Base-by-base conservation (phyloP, 2,888 invertebrate genomes). In the Stenurella melanura region DNA sequence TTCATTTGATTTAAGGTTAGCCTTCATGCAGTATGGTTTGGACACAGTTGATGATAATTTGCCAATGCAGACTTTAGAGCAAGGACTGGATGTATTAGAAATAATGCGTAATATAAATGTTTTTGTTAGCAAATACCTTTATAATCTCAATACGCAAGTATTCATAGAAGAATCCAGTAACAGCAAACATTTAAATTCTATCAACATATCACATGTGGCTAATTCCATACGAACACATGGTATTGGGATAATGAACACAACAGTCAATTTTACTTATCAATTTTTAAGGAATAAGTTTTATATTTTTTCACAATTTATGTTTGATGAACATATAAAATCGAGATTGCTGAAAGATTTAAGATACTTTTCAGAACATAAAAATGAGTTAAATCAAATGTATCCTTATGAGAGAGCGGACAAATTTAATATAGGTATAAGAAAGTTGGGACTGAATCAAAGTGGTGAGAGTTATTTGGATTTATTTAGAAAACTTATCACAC, bases 151-250 rank as follows among this genome's bases (percentile, higher is more conserved):
- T 88, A 97, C 97, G 85, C 98, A 99, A 90, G 95, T 98, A 78
- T 99, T 99, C 89, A 94, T 99, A 75, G 98, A 99, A 89, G 94
- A 95, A 82, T 93, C 94, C 73, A 97, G 97, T 87, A 94, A 95
- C 83, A 98, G 96, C 88, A 98, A 98, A 87, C 96, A 97, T 90
- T 91, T 99, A 80, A 98, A 98, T 88, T 97, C 98, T 0, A 97
- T 99, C 82, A 96, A 97, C 82, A 98, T 99, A 80, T 92, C 95
- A 6, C 98, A 99, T 87, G 95, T 99, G 76, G 97, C 98, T 0
- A 98, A 99, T 90, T 98, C 99, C 0, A 96, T 99, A 83, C 92
- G 98, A 84, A 98, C 98, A 0, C 98, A 99, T 87, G 99, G 99
- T 38, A 96, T 95, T 10, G 99, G 99, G 9, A 97, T 99, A 78